phyloP scores from a whole-genome alignment of 23 tunicate species.

The Halocynthia aurantium region DNA sequence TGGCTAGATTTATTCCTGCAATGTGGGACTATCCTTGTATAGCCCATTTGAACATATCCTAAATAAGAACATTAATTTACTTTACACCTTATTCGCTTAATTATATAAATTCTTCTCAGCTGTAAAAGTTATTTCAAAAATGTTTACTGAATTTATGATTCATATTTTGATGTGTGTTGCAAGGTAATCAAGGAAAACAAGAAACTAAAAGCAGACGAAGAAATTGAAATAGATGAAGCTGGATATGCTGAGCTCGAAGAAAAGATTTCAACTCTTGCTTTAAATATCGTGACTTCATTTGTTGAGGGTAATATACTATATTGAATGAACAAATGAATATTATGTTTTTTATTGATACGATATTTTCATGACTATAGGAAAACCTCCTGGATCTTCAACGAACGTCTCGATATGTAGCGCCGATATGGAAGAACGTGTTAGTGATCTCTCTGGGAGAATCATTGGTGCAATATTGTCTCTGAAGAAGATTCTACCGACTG shows the following conservation, averaged over 20 bases:
- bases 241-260: constrained; percentile 31
- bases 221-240: neutral
- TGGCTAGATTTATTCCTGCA: too few relatives aligned
- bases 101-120: too few relatives aligned
- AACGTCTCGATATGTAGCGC: constrained; percentile 27
- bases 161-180: too few relatives aligned
- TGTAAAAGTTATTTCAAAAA: too few relatives aligned
- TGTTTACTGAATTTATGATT: too few relatives aligned
- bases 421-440: constrained; percentile 33
- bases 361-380: neutral
- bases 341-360: neutral
- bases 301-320: constrained; percentile 22
- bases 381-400: constrained; percentile 16
- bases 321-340: too few relatives aligned
- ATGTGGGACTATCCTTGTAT: too few relatives aligned
- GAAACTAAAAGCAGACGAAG: too few relatives aligned
- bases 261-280: constrained; percentile 53
- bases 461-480: constrained; percentile 26
- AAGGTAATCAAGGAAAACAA: too few relatives aligned
- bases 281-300: constrained; percentile 33
- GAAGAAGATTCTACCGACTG: constrained; percentile 27
- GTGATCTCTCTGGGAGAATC: constrained; percentile 21
- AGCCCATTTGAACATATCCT: too few relatives aligned
- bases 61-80: too few relatives aligned
- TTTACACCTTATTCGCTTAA: too few relatives aligned